These are phyloP conservation scores for Tricholauxania praeusta DNA, from an alignment of 2,888 invertebrate genomes.

Conservation along the genomic window DNA sequence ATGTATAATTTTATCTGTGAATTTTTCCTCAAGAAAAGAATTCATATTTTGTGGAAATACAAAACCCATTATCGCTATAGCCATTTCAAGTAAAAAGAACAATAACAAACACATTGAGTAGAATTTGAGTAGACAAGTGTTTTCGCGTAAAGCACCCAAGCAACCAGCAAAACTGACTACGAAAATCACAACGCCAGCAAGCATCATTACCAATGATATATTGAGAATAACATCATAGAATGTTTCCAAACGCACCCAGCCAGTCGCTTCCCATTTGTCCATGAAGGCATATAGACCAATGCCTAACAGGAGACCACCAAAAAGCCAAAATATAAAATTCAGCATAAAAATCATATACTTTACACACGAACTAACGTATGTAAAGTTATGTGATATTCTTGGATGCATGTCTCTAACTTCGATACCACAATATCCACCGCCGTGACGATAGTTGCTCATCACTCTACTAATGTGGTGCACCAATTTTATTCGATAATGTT, in stretches of 20 bases:
- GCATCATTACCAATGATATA: constrained; percentile 90
- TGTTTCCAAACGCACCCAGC: constrained; percentile 84
- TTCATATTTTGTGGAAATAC: constrained; percentile 92
- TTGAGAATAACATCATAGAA: constrained; percentile 92
- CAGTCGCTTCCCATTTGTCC: constrained; percentile 92
- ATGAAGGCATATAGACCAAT: constrained; percentile 92
- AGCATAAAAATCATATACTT: constrained; percentile 68
- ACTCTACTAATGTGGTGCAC: neutral
- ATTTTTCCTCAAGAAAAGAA: constrained; percentile 84
- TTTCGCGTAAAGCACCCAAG: constrained; percentile 82
- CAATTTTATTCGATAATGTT: too few relatives aligned
- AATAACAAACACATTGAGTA: constrained; percentile 90
- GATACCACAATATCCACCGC: constrained; percentile 63
- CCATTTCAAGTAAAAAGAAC: constrained; percentile 92
- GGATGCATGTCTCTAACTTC: constrained; percentile 64
- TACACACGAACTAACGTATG: constrained; percentile 67
- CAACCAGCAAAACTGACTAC: constrained; percentile 95
- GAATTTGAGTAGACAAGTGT: constrained; percentile 90
- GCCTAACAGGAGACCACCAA: constrained; percentile 87
- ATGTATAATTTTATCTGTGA: constrained; percentile 92
- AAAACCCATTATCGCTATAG: constrained; percentile 91
- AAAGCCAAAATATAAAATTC: constrained; percentile 76
- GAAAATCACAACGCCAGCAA: constrained; percentile 91
- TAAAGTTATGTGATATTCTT: constrained; percentile 65
- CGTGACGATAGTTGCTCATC: constrained; percentile 66